Evolutionary conservation across 1,140 invertebrate genomes (phyloP), one percentile per base, ranked within the genome.

Genomic region (Papilio machaon): DNA sequence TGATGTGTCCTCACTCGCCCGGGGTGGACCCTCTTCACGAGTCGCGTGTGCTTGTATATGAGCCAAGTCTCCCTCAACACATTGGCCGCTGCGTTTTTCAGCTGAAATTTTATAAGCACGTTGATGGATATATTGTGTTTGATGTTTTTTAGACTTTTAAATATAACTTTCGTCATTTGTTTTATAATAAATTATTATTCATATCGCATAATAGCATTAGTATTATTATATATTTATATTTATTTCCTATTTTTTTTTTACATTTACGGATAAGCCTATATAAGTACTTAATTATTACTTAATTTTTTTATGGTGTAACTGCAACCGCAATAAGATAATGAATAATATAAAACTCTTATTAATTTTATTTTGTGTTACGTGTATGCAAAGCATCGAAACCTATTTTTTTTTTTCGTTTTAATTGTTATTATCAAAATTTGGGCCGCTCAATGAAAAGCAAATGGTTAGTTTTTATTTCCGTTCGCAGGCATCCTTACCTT

Each of bases 81-180:
- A 95, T 99, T 99, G 81, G 99, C 99, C 86, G 99, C 99, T 85
- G 99, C 98, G 95, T 99, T 99, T 97, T 99, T 99, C 95, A 99
- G 95, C 99, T 99, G 95, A 85, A 96, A 96, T 88, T 89, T 84
- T 80, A 85, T 77, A 80, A 79, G 77, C 17, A 10, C 38, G n/a
- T 64, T 79, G 77, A 79, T 79, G 58, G 77, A 79, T 64, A 49
- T 67, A 46, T 67, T 79, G 13, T 46, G 38, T 35, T 70, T 30
- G 30, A 52, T 49, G 19, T 46, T 23, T 47, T 47, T 43, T 6
- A 43, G 7, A 46, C 8, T 74, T 19, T 43, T 75, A 19, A 0
- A n/a, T 75, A 11, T 6, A 77, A 58, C 1, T 58, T 23, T 17
- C 11, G 38, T 46, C n/a, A n/a, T 17, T 77, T 58, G 19, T 23